A percentile compares a stretch with the other conserved stretches of the same genome.
Conservation (phyloP, 2,888 invertebrate species). For the Strigamia transsilvanica region DNA sequence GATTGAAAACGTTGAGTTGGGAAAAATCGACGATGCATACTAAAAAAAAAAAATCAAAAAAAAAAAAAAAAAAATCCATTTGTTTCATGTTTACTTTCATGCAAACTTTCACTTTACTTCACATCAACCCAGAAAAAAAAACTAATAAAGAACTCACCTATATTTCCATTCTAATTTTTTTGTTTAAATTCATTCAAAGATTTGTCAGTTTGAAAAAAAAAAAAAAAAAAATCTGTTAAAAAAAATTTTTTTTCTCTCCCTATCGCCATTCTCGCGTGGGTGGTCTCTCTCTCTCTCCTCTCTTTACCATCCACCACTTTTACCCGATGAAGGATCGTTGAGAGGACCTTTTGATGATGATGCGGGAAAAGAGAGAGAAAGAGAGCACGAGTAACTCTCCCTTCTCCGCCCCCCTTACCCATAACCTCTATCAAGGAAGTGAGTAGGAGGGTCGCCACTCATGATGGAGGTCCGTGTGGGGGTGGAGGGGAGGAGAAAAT, state of each 20-base stretch:
- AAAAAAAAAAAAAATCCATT: slow-evolving; percentile 22
- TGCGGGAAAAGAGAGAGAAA: slow-evolving; percentile 10
- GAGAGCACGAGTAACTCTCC: not conserved
- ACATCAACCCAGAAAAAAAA: not conserved
- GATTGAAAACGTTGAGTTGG: slow-evolving; percentile 9
- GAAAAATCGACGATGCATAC: slow-evolving; percentile 19
- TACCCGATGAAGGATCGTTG: slow-evolving; percentile 33
- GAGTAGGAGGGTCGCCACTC: slow-evolving; percentile 19
- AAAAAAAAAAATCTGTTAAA: not conserved
- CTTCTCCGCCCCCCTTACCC: not conserved
- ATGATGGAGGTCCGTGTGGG: slow-evolving; percentile 33
- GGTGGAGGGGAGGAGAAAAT: not conserved
- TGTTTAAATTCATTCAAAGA: not conserved
- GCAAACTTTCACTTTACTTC: slow-evolving; percentile 9
- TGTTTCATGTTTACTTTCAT: slow-evolving; percentile 27
- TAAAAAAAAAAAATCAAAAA: not conserved
- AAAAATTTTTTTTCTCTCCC: not conserved
- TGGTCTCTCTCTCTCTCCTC: not conserved
- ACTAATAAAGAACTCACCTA: not conserved
- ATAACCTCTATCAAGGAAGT: slow-evolving; percentile 38
- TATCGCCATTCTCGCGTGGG: slow-evolving; percentile 35
- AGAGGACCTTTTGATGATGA: slow-evolving; percentile 39
- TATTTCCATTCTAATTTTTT: not conserved
- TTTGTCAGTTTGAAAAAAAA: not conserved
- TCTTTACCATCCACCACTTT: not conserved